Evolutionary conservation across 2,113 vertebrate genomes (phyloP), one percentile per base, ranked within the genome.

Genomic region (Toxotes jaculatrix): DNA sequence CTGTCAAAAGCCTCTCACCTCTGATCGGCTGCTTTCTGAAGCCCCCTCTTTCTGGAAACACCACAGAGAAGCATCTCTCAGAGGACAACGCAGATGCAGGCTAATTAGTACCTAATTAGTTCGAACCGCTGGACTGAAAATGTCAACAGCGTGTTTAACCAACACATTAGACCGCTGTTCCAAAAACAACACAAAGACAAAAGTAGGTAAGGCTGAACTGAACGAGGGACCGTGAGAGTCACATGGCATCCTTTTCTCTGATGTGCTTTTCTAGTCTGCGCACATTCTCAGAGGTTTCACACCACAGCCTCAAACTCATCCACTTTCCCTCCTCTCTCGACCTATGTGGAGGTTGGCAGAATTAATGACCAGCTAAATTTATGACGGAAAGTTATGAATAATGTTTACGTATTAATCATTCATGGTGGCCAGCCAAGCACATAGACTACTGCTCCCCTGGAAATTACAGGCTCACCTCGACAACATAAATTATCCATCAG

Each of bases 321-420:
- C 56, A 8, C 47, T 21, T 27, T 32, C 49, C 32, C 42, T 32
- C 57, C 23, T 4, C 43, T 43, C 32, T 34, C 49, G 1, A 78
- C 77, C 76, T 45, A 36, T n/a, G 76, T 21, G 66, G 38, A 56
- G 38, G 45, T 51, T 51, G 43, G 69, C 23, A 65, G 55, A 87
- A 77, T 87, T 81, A 88, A 89, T 73, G 38, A 72, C 43, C 61
- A 59, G 74, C 77, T 79, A 75, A 87, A 91, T 92, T 91, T 78
- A 91, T 84, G 87, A 86, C 80, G 57, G 45, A 84, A 80, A 87
- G 77, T 82, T 86, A 92, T 93, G 90, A 92, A 93, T 93, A 91
- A 90, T 91, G 90, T 93, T 92, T 89, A 88, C 68, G 53, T 89
- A 90, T 93, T 86, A 93, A 93, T 93, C 88, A 91, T 94, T 94